These are phyloP conservation scores for Tenualosa thibaudeaui DNA, from an alignment of 2,797 vertebrate genomes.

Conservation along the genomic window DNA sequence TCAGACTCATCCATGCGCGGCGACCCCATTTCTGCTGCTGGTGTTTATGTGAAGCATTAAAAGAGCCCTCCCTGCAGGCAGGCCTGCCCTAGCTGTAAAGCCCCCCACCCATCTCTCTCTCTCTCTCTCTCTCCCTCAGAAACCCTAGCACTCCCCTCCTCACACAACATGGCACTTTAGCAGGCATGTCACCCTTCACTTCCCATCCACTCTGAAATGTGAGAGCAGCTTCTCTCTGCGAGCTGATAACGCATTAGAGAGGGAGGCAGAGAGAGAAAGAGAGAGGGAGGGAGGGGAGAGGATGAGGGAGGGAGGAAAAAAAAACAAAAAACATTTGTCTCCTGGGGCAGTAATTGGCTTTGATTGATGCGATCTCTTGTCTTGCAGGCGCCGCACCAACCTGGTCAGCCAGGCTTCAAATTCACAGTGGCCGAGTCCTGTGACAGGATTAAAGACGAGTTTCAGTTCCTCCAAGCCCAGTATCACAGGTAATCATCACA, in stretches of 20 bases:
- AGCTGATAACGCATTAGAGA: slow-evolving; percentile 24
- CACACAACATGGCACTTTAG: slow-evolving; percentile 43
- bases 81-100: not conserved
- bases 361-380: slow-evolving; percentile 54
- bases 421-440: slow-evolving; percentile 95
- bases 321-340: slow-evolving; percentile 25
- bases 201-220: slow-evolving; percentile 48
- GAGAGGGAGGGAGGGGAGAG: not conserved
- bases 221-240: slow-evolving; percentile 42
- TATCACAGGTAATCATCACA: slow-evolving; percentile 88
- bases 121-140: not conserved
- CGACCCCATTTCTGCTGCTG: slow-evolving; percentile 34
- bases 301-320: not conserved
- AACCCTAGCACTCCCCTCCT: slow-evolving; percentile 7
- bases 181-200: slow-evolving; percentile 42
- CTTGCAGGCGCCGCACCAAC: slow-evolving; percentile 89
- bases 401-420: slow-evolving; percentile 93
- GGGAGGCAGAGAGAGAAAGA: not conserved
- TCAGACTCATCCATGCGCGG: slow-evolving; percentile 25
- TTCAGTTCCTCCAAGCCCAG: slow-evolving; percentile 94
- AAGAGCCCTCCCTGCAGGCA: slow-evolving; percentile 29
- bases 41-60: slow-evolving; percentile 41
- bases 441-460: slow-evolving; percentile 95
- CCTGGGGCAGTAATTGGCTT: slow-evolving; percentile 53
- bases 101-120: not conserved